Evolutionary conservation across 2,888 invertebrate genomes (phyloP), one percentile per base, ranked within the genome.

Genomic region (Aethes cnicana): DNA sequence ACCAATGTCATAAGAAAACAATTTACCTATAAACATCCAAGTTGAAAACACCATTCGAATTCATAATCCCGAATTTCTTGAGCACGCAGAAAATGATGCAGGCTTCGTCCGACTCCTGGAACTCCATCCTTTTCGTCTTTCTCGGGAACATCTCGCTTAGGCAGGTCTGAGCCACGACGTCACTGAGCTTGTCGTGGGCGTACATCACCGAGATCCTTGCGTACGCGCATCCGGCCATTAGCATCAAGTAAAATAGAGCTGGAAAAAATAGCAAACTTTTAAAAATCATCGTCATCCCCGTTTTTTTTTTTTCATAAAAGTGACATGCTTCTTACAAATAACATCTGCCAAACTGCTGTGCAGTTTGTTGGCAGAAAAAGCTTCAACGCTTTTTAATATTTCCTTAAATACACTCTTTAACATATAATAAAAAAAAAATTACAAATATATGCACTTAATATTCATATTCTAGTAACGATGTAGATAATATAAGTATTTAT

Each of bases 11-110:
- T 5, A 6, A 11, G 8, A 11, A 12, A 28, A 6, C 3, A 7
- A 1, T 23, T 23, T 62, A 86, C 87, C 78, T 79, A 57, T 84
- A 88, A 32, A 72, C 59, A n/a, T 87, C 83, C 61, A 87, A 69
- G 64, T 84, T 84, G 17, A 88, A 81, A n/a, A 64, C 57, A 0
- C 88, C 88, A 47, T 53, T 74, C 0, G 63, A 3, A 12, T 68
- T 82, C 73, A 89, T 89, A 42, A 89, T 86, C 2, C 85, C 85
- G 6, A 89, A 75, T 58, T 86, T 85, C 65, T 72, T 86, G 17
- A 87, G 64, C 0, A 89, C 87, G 49, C 88, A 89, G 63, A 76
- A 86, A 50, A 89, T 85, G 55, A 89, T 83, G 59, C 88, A 89
- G 0, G 85, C 64, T 44, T 82, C 86, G 17, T 88, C 88, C 0